Conservation (phyloP, 2,113 vertebrate species). For the Cottus gobio region DNA sequence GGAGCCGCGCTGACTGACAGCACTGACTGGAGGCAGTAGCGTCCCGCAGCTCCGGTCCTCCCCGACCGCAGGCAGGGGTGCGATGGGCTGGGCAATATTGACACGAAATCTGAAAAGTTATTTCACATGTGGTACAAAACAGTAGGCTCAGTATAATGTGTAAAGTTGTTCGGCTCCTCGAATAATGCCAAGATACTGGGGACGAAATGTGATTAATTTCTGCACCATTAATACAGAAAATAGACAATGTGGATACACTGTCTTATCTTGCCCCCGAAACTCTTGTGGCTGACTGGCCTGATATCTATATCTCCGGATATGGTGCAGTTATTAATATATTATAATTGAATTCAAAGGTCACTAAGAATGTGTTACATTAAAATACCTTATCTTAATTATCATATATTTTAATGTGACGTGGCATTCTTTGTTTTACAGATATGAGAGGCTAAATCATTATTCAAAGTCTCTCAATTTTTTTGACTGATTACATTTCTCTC, state of each 20-base stretch:
- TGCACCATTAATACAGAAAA: background rate
- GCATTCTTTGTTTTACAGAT: background rate
- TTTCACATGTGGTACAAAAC: background rate
- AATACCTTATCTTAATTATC: background rate
- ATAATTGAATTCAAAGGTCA: background rate
- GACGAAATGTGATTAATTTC: background rate
- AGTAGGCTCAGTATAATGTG: background rate
- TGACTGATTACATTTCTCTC: background rate
- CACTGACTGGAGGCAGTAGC: background rate
- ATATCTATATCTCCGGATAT: background rate
- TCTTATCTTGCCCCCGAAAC: background rate
- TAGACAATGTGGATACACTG: background rate
- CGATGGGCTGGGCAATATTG: background rate
- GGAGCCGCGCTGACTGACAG: slow-evolving; percentile 15
- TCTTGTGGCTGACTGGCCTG: background rate
- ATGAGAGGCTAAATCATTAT: background rate
- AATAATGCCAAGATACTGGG: background rate
- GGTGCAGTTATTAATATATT: background rate
- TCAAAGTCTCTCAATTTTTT: background rate
- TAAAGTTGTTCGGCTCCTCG: background rate
- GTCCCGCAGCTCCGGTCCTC: background rate
- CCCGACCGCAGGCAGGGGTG: background rate
- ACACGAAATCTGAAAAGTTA: background rate
- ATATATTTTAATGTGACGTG: background rate
- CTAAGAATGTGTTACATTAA: background rate